A percentile compares a stretch with the other conserved stretches of the same genome.
Evolutionary conservation across 2,888 invertebrate genomes (phyloP).

Genomic region (Phaonia tiefii): DNA sequence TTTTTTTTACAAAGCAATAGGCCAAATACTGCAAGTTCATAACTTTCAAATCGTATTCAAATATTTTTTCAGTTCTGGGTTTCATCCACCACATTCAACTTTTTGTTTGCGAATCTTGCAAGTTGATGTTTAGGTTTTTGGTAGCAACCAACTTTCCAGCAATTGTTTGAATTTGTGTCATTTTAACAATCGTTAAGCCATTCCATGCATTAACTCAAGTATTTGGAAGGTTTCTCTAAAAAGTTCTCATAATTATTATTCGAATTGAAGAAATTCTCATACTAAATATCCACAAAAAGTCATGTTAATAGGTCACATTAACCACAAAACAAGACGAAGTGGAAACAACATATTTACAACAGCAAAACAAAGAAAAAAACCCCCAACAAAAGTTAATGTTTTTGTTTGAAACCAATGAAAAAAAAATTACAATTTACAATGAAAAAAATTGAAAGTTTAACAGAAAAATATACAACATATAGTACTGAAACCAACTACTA

Average conservation of each 20-base stretch:
- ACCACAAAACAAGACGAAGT: slow-evolving; percentile 50
- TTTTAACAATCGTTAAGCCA: too few species aligned
- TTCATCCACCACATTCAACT: too few species aligned
- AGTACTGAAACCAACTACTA: slow-evolving; percentile 40
- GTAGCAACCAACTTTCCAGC: too few species aligned
- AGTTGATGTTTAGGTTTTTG: too few species aligned
- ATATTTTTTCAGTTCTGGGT: too few species aligned
- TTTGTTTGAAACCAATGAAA: not conserved
- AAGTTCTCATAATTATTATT: slow-evolving; percentile 56
- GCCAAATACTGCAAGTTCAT: too few species aligned
- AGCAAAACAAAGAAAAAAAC: too few species aligned
- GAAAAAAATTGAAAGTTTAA: slow-evolving; percentile 61
- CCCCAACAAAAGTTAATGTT: slow-evolving; percentile 41
- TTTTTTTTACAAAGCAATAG: too few species aligned
- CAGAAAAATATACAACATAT: slow-evolving; percentile 42
- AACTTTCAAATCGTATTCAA: too few species aligned
- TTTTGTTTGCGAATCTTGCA: too few species aligned
- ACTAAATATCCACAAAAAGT: slow-evolving; percentile 47
- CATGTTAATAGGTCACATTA: slow-evolving; percentile 69
- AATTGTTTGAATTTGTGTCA: too few species aligned
- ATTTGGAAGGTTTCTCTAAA: not conserved
- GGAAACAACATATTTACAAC: slow-evolving; percentile 16
- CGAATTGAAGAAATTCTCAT: slow-evolving; percentile 52
- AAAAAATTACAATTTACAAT: not conserved
- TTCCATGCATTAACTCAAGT: too few species aligned